Evolutionary conservation across 2,797 vertebrate species (phyloP).

Genomic region (Megalops cyprinoides): DNA sequence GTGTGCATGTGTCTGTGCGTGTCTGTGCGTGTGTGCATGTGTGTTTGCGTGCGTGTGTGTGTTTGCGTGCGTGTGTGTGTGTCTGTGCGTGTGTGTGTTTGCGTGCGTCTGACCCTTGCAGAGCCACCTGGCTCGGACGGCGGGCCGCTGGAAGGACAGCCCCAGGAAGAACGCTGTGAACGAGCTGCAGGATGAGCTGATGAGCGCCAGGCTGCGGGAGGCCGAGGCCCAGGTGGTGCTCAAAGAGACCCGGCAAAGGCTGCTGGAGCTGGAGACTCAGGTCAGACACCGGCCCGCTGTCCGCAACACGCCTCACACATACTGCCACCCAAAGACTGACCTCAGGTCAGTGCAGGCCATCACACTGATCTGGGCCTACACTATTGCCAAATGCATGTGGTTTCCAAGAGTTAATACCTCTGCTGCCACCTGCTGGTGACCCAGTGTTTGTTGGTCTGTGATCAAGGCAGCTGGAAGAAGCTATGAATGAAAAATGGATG

Average conservation of each 20-base stretch:
- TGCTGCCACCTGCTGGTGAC: too few species aligned
- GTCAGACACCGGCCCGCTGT: constrained; percentile 61
- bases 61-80: not conserved
- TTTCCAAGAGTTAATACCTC: too few species aligned
- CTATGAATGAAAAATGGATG: too few species aligned
- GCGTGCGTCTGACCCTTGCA: constrained; percentile 48
- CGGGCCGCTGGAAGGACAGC: constrained; percentile 93
- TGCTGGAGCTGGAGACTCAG: constrained; percentile 95
- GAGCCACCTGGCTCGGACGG: constrained; percentile 90
- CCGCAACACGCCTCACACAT: not conserved
- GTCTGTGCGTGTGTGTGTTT: not conserved
- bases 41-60: not conserved
- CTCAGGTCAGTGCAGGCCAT: constrained; percentile 17
- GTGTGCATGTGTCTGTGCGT: too few species aligned
- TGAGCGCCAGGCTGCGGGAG: constrained; percentile 90
- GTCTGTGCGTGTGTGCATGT: not conserved
- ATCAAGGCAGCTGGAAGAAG: too few species aligned
- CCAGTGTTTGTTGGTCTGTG: too few species aligned
- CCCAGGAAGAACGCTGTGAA: constrained; percentile 85
- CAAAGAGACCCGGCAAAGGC: constrained; percentile 88
- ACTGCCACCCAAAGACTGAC: not conserved
- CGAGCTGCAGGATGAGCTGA: constrained; percentile 95
- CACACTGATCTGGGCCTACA: not conserved
- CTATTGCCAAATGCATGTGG: too few species aligned
- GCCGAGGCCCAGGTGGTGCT: constrained; percentile 94